Base-by-base conservation (phyloP, 2,888 invertebrate species). In the Ochlodes sylvanus region DNA sequence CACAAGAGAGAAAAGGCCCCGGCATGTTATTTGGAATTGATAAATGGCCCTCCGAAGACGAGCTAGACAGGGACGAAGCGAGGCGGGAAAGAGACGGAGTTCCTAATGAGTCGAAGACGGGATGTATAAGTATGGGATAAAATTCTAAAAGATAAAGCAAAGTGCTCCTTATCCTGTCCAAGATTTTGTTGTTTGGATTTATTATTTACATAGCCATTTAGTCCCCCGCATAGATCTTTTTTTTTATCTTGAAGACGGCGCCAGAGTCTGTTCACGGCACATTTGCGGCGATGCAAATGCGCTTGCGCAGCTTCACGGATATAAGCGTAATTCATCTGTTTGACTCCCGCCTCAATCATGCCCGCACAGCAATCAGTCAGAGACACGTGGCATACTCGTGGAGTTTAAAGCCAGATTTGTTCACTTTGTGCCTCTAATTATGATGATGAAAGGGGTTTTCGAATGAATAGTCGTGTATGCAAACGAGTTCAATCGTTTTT, bases 1-100 rank as follows among this genome's bases (percentile, higher is more conserved):
- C 87, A 87, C 77, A 86, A 82, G 83, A 82, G 82, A 87, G 86
- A 89, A 91, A 92, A 88, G 87, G 85, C 82, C 89, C 89, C 88
- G 89, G 88, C 87, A 92, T 91, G 92, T 92, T 93, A 92, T 92
- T 93, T 92, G 89, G 93, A 89, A 90, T 93, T 92, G 93, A 93
- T 93, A 93, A 93, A 93, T 93, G 88, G 89, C 85, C 88, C 87
- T 85, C 87, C 88, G 82, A 84, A 90, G 91, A 87, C 81, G 90
- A 81, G 90, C 75, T 81, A 64, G 86, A 92, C 75, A 71, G 79
- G 81, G 86, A 90, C 77, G 76, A 76, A 89, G 86, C 89, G 89
- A 85, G 87, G 77, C 72, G 68, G 77, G 82, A 89, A 71, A 73
- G 85, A 78, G 91, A 92, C 72, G 77, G 82, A 77, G 73, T 76